Conservation (phyloP, 1,140 invertebrate genomes). For the Holcopasites calliopsidis region DNA sequence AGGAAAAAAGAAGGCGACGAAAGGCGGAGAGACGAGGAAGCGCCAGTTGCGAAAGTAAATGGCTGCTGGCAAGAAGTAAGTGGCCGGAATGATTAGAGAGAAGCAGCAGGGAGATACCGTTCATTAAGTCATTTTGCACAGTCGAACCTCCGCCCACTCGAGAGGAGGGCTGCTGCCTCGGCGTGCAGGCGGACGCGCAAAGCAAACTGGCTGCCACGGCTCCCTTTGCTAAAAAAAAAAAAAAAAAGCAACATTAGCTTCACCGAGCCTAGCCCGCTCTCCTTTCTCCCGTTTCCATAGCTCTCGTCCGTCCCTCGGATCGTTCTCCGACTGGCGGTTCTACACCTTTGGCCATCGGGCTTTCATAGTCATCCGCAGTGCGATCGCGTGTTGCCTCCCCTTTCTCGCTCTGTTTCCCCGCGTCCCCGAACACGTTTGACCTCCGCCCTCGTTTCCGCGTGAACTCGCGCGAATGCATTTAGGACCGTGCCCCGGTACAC, state of each 20-base stretch:
- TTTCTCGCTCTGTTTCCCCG: neutral
- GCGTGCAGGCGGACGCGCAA: slow-evolving; percentile 47
- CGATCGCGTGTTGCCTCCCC: neutral
- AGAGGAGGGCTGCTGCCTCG: slow-evolving; percentile 18
- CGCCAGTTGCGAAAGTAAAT: slow-evolving; percentile 64
- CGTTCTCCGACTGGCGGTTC: neutral
- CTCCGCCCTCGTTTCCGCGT: slow-evolving; percentile 34
- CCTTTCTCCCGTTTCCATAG: neutral
- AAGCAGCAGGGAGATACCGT: slow-evolving; percentile 61
- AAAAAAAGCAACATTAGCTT: slow-evolving; percentile 56
- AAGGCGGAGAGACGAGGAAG: slow-evolving; percentile 44
- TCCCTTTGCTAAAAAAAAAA: slow-evolving; percentile 53
- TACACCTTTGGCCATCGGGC: neutral
- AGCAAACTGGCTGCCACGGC: slow-evolving; percentile 60
- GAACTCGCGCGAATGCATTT: slow-evolving; percentile 54
- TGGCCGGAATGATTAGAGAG: slow-evolving; percentile 65
- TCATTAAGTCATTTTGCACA: slow-evolving; percentile 66
- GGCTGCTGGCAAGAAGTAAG: slow-evolving; percentile 63
- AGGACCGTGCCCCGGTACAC: slow-evolving; percentile 13
- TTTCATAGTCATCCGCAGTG: neutral
- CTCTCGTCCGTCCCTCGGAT: neutral
- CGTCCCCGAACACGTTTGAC: slow-evolving; percentile 6
- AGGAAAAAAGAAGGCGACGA: neutral
- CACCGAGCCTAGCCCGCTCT: neutral
- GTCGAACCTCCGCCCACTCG: slow-evolving; percentile 60